A percentile compares a stretch with the other conserved stretches of the same genome.
Conservation (phyloP, 2,888 invertebrate genomes). For the Cephus sareptanus region DNA sequence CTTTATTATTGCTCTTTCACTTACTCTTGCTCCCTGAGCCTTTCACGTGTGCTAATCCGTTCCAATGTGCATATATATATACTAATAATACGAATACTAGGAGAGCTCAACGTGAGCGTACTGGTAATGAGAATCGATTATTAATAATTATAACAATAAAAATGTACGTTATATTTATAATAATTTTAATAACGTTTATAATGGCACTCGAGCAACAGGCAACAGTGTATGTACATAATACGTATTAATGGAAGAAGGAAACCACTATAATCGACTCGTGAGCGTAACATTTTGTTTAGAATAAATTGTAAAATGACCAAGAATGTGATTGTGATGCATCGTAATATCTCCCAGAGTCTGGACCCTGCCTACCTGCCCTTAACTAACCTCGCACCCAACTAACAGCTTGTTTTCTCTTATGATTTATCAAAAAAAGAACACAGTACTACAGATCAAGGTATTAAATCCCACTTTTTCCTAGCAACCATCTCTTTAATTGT, state of each 20-base stretch:
- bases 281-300: constrained; percentile 65
- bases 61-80: constrained; percentile 44
- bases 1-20: constrained; percentile 13
- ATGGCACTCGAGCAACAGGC: constrained; percentile 46
- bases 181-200: constrained; percentile 66
- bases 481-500: background rate
- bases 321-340: constrained; percentile 49
- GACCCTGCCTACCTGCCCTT: constrained; percentile 11
- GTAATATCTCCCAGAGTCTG: constrained; percentile 27
- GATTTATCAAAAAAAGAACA: constrained; percentile 42
- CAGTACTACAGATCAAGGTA: constrained; percentile 41
- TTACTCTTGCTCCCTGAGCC: constrained; percentile 46
- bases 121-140: constrained; percentile 42
- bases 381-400: constrained; percentile 33
- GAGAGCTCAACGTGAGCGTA: constrained; percentile 45
- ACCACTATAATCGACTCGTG: constrained; percentile 56
- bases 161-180: constrained; percentile 65
- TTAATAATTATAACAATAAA: constrained; percentile 33
- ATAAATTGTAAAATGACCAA: constrained; percentile 65
- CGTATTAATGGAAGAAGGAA: constrained; percentile 48
- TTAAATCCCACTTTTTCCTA: background rate
- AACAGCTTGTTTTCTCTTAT: constrained; percentile 54
- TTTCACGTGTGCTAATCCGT: constrained; percentile 59
- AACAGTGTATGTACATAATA: constrained; percentile 59
- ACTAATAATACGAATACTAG: constrained; percentile 34